Evolutionary conservation across 1,140 invertebrate genomes (phyloP).

Genomic region (Patella vulgata): DNA sequence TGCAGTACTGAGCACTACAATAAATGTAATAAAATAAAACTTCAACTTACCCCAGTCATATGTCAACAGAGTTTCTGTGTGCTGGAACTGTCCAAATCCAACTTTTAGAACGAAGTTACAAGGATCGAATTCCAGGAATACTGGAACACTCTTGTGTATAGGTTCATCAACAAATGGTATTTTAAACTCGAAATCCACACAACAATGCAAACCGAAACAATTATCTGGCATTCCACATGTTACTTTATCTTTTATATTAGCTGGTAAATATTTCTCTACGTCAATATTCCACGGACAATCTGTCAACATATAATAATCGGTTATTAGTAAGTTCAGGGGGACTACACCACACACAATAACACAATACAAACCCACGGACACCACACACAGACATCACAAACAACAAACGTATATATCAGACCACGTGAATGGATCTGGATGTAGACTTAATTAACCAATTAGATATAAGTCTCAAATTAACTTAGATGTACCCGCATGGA

Average conservation of each 20-base stretch:
- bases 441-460: too few species aligned
- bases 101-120: slow-evolving; percentile 34
- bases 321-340: too few species aligned
- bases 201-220: slow-evolving; percentile 42
- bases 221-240: slow-evolving; percentile 33
- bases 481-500: too few species aligned
- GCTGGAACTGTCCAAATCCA: slow-evolving; percentile 27
- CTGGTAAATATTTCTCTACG: slow-evolving; percentile 27
- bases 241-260: slow-evolving; percentile 16
- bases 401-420: too few species aligned
- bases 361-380: too few species aligned
- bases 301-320: slow-evolving; percentile 17
- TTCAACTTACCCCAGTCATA: slow-evolving; percentile 39
- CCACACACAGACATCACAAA: too few species aligned
- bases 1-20: too few species aligned
- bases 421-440: too few species aligned
- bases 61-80: slow-evolving; percentile 24
- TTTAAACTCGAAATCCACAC: slow-evolving; percentile 28
- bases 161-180: slow-evolving; percentile 30
- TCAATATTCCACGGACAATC: slow-evolving; percentile 36
- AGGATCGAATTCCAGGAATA: slow-evolving; percentile 34
- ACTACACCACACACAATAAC: too few species aligned
- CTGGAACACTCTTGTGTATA: slow-evolving; percentile 21
- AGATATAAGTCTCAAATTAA: too few species aligned
- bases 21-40: too few species aligned